Conservation (phyloP, 2,113 vertebrate species). For the Syngnathoides biaculeatus region DNA sequence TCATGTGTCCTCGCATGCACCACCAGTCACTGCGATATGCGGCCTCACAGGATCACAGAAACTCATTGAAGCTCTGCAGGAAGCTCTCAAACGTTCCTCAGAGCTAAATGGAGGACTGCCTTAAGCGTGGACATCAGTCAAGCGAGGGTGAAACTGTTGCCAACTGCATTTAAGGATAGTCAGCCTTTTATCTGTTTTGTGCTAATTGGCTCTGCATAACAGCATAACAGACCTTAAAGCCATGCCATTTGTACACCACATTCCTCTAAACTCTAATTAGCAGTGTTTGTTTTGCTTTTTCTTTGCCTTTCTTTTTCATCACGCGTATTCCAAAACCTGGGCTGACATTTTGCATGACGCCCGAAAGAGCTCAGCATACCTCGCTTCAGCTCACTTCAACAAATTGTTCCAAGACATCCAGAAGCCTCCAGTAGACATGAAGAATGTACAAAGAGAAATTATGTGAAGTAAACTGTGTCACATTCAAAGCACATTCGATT, state of each 20-base stretch:
- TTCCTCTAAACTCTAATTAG: no score
- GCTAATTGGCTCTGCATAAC: neutral
- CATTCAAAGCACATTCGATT: no score
- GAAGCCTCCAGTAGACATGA: no score
- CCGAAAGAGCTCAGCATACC: no score
- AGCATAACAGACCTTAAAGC: neutral
- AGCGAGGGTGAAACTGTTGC: neutral
- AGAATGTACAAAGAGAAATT: no score
- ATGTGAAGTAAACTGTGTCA: no score
- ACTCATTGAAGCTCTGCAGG: constrained; percentile 8
- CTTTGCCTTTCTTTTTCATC: neutral
- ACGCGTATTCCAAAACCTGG: no score
- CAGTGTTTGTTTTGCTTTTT: neutral
- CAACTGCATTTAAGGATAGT: neutral
- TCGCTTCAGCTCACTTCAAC: no score
- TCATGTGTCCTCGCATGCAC: constrained; percentile 14
- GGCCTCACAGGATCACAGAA: constrained; percentile 25
- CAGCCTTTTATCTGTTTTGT: neutral
- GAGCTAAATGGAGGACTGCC: neutral
- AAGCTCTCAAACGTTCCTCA: neutral
- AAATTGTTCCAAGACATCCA: no score
- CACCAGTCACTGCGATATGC: constrained; percentile 20
- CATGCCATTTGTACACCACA: neutral
- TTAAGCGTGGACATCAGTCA: neutral
- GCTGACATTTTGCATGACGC: no score